These are phyloP conservation scores for Brienomyrus longianalis DNA, from an alignment of 2,113 vertebrate species.

Conservation along the genomic window DNA sequence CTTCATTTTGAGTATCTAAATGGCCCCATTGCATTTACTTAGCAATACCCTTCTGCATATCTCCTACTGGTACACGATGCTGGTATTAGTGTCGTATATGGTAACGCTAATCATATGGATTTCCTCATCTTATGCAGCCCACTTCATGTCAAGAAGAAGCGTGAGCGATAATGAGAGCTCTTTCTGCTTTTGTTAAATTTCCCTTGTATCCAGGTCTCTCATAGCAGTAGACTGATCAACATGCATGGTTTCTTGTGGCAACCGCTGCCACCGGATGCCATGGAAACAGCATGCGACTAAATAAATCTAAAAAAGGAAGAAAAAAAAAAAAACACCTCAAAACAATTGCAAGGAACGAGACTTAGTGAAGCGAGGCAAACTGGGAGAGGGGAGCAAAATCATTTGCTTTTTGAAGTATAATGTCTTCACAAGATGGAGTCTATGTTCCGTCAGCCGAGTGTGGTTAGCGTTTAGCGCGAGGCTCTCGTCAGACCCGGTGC, in stretches of 20 bases:
- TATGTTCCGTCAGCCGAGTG: background rate
- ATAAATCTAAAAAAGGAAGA: background rate
- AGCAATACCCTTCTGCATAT: background rate
- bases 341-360: conserved; percentile 17
- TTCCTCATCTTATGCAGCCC: conserved; percentile 1
- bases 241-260: conserved; percentile 10
- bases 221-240: conserved; percentile 11
- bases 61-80: background rate
- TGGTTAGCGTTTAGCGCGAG: background rate
- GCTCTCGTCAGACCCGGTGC: background rate
- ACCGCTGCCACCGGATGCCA: conserved; percentile 8
- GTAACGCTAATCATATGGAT: background rate
- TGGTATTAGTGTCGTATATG: background rate
- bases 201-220: background rate
- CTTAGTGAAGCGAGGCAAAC: background rate
- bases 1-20: background rate
- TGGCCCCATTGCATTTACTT: background rate
- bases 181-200: conserved; percentile 4
- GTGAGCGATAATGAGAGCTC: background rate
- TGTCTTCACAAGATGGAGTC: background rate
- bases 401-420: background rate
- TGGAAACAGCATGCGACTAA: conserved; percentile 15
- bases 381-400: background rate
- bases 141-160: conserved; percentile 6
- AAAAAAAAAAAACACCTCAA: background rate